Evolutionary conservation across 2,888 invertebrate genomes (phyloP).

Genomic region (Cactoblastis cactorum): DNA sequence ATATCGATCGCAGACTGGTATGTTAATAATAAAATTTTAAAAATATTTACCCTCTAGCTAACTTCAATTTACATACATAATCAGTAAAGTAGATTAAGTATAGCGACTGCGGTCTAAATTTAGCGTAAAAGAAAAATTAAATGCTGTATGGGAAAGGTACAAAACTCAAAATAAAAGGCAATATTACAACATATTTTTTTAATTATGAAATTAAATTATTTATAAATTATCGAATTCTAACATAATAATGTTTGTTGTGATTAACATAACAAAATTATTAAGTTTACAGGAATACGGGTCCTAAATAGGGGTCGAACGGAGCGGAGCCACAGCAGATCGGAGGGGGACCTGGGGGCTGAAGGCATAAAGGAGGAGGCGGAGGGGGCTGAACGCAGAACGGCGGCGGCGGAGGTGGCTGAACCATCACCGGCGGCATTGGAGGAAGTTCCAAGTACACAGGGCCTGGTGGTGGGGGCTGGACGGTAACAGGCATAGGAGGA

Average conservation of each 20-base stretch:
- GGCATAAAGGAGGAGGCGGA: conserved; percentile 40
- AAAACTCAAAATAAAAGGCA: conserved; percentile 10
- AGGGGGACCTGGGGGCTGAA: conserved; percentile 32
- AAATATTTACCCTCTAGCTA: no score
- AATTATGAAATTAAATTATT: conserved; percentile 10
- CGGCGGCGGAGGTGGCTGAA: conserved; percentile 54
- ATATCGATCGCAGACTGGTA: no score
- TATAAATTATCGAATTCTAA: conserved; percentile 18
- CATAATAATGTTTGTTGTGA: conserved; percentile 4
- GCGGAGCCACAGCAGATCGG: conserved; percentile 33
- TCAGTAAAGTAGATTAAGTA: no score
- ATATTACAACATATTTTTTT: not conserved
- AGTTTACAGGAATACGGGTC: conserved; percentile 1
- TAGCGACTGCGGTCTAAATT: no score
- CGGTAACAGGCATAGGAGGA: conserved; percentile 46
- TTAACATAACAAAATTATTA: conserved; percentile 10
- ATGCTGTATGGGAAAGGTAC: no score
- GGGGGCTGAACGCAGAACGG: conserved; percentile 58
- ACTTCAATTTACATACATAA: no score
- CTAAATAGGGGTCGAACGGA: conserved; percentile 21
- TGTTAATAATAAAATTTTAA: no score
- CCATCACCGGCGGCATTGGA: conserved; percentile 40
- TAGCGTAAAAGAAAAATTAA: no score
- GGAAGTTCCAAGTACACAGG: conserved; percentile 28
- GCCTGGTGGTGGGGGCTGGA: conserved; percentile 43